A percentile compares a stretch with the other conserved stretches of the same genome.
phyloP scores from a whole-genome alignment of 1,140 invertebrate genomes.

The Leptonema lineaticorne region DNA sequence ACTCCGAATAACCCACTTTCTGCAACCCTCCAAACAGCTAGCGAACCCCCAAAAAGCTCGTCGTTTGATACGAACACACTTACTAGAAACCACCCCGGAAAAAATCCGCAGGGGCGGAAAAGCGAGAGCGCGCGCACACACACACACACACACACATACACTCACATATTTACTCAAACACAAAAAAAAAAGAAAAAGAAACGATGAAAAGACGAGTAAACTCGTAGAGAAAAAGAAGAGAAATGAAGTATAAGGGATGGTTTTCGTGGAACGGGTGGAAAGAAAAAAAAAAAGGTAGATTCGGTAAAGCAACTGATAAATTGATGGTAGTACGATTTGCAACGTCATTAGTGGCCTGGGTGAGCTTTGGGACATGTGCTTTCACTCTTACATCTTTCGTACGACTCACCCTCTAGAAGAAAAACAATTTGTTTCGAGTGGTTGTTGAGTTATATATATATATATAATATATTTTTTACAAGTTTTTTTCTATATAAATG shows the following conservation, averaged over 20 bases:
- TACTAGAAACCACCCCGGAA: not conserved
- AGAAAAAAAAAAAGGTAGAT: conserved; percentile 20
- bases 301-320: conserved; percentile 21
- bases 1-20: conserved; percentile 24
- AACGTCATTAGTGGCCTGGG: conserved; percentile 30
- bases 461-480: too few relatives aligned
- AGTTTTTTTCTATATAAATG: too few relatives aligned
- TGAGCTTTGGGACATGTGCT: conserved; percentile 7
- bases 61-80: not conserved
- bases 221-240: not conserved
- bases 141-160: too few relatives aligned
- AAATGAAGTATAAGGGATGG: not conserved
- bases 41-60: conserved; percentile 25
- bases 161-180: too few relatives aligned
- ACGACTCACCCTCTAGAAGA: not conserved
- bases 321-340: conserved; percentile 26
- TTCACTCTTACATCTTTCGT: not conserved
- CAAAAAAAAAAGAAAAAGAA: not conserved
- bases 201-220: not conserved
- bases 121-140: not conserved
- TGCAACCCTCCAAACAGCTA: conserved; percentile 8
- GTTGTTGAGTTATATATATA: not conserved
- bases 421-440: conserved; percentile 13
- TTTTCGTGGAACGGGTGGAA: too few relatives aligned
- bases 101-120: conserved; percentile 11